Conservation (phyloP, 2,797 vertebrate species). For the Choloepus didactylus region DNA sequence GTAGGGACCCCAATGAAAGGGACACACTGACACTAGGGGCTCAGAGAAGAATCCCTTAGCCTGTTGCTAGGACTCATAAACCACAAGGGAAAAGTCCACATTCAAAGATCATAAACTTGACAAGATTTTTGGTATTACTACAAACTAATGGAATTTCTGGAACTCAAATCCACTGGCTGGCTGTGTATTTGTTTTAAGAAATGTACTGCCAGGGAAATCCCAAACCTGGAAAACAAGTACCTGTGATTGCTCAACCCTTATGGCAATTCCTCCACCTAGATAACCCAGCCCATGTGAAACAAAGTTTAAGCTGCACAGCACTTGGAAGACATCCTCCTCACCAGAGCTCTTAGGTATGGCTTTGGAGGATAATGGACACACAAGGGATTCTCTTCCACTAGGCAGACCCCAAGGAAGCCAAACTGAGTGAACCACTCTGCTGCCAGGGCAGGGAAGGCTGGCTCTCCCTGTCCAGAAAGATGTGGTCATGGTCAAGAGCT, state of each 20-base stretch:
- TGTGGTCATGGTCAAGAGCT: neutral
- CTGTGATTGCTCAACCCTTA: neutral
- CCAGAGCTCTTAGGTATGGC: neutral
- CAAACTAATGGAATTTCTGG: constrained; percentile 71
- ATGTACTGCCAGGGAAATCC: constrained; percentile 62
- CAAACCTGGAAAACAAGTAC: neutral
- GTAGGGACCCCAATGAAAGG: neutral
- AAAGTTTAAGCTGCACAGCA: neutral
- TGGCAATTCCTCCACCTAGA: neutral
- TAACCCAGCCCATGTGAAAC: neutral
- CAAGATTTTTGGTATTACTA: constrained; percentile 68
- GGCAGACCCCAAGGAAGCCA: neutral
- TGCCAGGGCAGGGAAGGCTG: neutral
- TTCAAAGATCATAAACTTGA: constrained; percentile 71
- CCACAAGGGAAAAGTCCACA: constrained; percentile 60
- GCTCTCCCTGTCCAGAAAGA: neutral
- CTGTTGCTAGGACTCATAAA: constrained; percentile 39
- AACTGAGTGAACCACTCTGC: neutral
- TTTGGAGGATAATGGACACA: neutral
- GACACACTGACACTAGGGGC: constrained; percentile 10
- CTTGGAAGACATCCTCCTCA: neutral
- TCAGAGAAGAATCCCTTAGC: constrained; percentile 36
- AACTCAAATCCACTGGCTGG: constrained; percentile 63
- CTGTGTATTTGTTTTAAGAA: constrained; percentile 58
- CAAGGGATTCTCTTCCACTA: neutral